Evolutionary conservation across 1,140 invertebrate species (phyloP), one percentile per base, ranked within the genome.

Genomic region (Asobara japonica): DNA sequence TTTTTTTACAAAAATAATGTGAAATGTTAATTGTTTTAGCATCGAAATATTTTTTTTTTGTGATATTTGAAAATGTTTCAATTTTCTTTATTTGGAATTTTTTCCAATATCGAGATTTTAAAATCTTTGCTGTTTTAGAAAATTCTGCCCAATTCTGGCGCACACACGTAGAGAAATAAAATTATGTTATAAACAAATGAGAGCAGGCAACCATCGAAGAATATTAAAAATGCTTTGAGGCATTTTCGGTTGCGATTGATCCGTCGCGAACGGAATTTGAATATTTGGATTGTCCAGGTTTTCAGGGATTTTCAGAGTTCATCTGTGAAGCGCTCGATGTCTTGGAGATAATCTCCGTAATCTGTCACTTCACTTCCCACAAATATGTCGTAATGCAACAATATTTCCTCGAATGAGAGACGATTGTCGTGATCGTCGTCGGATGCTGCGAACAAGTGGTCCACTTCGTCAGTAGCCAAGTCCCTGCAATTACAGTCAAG

Each of bases 301-400:
- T 45, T 48, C 11, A 69, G 65, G 69, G 69, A 75, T 73, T 77
- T 69, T 90, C 89, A 96, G 48, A 97, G 90, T 87, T 97, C 95
- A 80, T 97, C 95, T 69, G 91, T 86, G 78, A 96, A 94, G 77
- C 91, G 90, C 71, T 95, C 92, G 66, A 94, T 91, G 77, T 94
- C 93, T 64, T 94, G 90, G 38, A 97, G 89, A 84, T 97, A 95
- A 80, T 96, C 92, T 2, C 96, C 97, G 87, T 96, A 98, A 82
- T 97, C 95, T n/a, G 96, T 97, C 0, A 94, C 97, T 89, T 98
- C 96, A 83, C 95, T 97, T 13, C 97, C 97, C 13, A 99, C 96
- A 88, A 99, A 99, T 41, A 93, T 91, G 73, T 97, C 94, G 83
- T 98, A 93, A 83, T 97, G 94, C 16, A 93, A 90, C 0, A 98